phyloP scores from a whole-genome alignment of 2,797 vertebrate genomes.

The Falco berigora region DNA sequence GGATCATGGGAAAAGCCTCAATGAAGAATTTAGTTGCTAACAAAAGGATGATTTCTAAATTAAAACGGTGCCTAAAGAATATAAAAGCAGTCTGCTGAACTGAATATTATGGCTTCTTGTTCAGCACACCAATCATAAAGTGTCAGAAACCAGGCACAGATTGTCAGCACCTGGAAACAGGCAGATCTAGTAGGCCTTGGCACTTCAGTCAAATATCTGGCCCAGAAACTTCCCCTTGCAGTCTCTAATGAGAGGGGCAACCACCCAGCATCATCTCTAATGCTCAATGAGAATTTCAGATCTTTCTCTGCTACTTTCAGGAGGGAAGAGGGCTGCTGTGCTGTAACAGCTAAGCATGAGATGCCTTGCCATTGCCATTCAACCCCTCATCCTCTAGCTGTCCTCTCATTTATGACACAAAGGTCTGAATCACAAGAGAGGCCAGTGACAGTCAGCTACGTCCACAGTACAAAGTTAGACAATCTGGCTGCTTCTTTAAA shows the following conservation, averaged over 20 bases:
- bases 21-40: background rate
- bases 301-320: background rate
- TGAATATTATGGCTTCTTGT: background rate
- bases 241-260: background rate
- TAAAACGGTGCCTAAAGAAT: background rate
- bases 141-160: background rate
- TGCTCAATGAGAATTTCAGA: background rate
- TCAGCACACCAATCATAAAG: background rate
- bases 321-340: background rate
- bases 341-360: background rate
- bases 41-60: background rate
- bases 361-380: background rate
- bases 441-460: rapidly evolving
- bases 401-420: background rate
- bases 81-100: background rate
- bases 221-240: background rate
- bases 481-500: background rate
- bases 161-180: background rate
- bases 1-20: background rate
- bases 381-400: background rate
- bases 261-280: background rate
- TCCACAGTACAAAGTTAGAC: background rate
- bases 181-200: background rate
- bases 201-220: background rate
- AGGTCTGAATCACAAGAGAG: background rate